These are phyloP conservation scores for Hypolimnas misippus DNA, from an alignment of 2,888 invertebrate genomes.

Conservation along the genomic window DNA sequence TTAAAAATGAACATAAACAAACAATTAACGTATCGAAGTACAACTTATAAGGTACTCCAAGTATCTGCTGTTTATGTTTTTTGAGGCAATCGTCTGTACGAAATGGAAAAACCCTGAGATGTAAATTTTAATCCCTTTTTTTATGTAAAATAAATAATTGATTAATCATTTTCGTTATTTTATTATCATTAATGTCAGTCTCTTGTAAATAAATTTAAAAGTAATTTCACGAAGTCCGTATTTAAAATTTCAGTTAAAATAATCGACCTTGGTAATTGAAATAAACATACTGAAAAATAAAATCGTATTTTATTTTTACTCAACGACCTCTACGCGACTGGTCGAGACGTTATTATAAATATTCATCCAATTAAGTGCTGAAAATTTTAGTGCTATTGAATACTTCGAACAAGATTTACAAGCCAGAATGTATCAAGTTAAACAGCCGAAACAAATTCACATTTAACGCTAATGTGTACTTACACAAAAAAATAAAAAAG, in stretches of 20 bases:
- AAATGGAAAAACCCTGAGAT: no score
- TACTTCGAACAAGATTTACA: slow-evolving; percentile 9
- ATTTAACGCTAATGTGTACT: slow-evolving; percentile 19
- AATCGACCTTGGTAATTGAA: not conserved
- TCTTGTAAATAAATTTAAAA: not conserved
- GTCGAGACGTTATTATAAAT: slow-evolving; percentile 5
- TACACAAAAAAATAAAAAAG: slow-evolving; percentile 20
- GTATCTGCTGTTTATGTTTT: no score
- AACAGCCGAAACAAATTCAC: slow-evolving; percentile 22
- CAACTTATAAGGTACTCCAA: no score
- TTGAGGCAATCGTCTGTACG: no score
- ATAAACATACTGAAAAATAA: slow-evolving; percentile 1
- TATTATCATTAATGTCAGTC: not conserved
- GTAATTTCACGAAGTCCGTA: not conserved
- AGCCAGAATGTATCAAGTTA: slow-evolving; percentile 24
- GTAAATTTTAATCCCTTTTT: no score
- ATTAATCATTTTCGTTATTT: not conserved
- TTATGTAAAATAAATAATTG: no score
- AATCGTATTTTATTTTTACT: not conserved
- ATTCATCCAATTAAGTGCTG: slow-evolving; percentile 5
- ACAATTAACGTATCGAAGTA: no score
- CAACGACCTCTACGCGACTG: slow-evolving; percentile 10
- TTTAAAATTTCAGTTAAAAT: slow-evolving; percentile 1
- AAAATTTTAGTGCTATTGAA: not conserved
- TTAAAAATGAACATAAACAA: no score